phyloP scores from a whole-genome alignment of 2,888 invertebrate genomes.

The Podabrus alpinus region DNA sequence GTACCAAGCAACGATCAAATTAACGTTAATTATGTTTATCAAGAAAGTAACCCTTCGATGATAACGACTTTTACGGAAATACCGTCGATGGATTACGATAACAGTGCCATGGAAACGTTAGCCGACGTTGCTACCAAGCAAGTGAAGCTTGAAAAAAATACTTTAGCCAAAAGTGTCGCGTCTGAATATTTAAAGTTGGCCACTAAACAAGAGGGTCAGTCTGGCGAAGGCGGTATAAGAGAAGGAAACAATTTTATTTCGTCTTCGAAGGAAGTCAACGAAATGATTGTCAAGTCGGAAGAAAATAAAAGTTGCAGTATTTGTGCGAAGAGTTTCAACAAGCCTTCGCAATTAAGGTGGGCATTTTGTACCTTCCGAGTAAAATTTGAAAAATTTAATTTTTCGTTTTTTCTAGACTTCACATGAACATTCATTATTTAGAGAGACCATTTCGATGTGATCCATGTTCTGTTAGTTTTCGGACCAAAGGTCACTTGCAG shows the following conservation, averaged over 20 bases:
- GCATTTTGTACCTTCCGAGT: neutral
- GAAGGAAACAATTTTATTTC: conserved; percentile 38
- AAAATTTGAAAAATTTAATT: neutral
- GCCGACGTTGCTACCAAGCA: conserved; percentile 56
- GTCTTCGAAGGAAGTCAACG: conserved; percentile 49
- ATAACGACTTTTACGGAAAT: conserved; percentile 21
- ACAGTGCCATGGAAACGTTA: conserved; percentile 56
- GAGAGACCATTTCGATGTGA: conserved; percentile 91
- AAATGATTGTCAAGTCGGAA: conserved; percentile 54
- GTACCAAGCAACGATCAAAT: conserved; percentile 16
- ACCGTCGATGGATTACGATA: conserved; percentile 46
- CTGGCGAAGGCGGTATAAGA: conserved; percentile 34
- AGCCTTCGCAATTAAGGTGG: conserved; percentile 81
- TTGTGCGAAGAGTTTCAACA: conserved; percentile 90
- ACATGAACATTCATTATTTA: conserved; percentile 95
- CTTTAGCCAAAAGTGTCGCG: conserved; percentile 67
- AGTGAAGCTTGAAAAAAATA: conserved; percentile 54
- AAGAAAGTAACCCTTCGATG: conserved; percentile 19
- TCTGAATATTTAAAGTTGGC: conserved; percentile 69
- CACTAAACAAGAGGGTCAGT: conserved; percentile 49
- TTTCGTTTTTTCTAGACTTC: conserved; percentile 59
- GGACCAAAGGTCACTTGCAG: conserved; percentile 87
- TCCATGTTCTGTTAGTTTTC: conserved; percentile 88
- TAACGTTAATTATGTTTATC: conserved; percentile 32
- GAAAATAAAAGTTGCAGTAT: conserved; percentile 61